A percentile compares a stretch with the other conserved stretches of the same genome.
Conservation (phyloP, 2,113 vertebrate species). For the Pomatorhinus ruficollis region DNA sequence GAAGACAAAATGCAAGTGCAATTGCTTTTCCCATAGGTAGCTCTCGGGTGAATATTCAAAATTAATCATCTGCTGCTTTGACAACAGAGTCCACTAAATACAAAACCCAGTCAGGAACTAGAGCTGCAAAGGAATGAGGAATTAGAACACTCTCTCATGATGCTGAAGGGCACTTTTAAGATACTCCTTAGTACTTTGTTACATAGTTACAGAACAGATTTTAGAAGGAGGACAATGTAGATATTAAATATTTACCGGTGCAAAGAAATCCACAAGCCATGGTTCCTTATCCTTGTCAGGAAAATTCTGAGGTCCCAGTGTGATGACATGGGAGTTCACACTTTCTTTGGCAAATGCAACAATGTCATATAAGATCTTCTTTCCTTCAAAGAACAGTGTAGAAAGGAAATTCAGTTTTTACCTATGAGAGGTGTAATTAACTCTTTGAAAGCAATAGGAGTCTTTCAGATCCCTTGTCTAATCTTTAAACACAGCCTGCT, state of each 20-base stretch:
- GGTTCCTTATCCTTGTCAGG: constrained; percentile 90
- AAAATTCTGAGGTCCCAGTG: constrained; percentile 93
- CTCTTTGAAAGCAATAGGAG: not conserved
- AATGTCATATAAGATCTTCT: constrained; percentile 91
- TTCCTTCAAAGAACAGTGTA: constrained; percentile 76
- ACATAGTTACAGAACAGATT: not conserved
- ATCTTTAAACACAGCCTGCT: not conserved
- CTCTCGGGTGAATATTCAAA: not conserved
- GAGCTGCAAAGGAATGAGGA: not conserved
- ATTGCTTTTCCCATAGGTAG: not conserved
- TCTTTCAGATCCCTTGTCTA: not conserved
- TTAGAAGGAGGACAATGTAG: not conserved
- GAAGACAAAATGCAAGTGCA: not conserved
- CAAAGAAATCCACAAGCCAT: constrained; percentile 98
- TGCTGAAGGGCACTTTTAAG: not conserved
- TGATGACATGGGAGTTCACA: constrained; percentile 90
- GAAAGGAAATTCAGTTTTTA: not conserved
- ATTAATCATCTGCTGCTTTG: not conserved
- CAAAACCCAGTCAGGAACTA: not conserved
- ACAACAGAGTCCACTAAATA: not conserved
- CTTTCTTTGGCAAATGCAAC: constrained; percentile 96
- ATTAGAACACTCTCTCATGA: not conserved
- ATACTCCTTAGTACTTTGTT: not conserved
- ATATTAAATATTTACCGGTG: constrained; percentile 82
- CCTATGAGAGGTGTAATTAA: not conserved